Base-by-base conservation (phyloP, 2,888 invertebrate species). In the Aphodius sticticus region DNA sequence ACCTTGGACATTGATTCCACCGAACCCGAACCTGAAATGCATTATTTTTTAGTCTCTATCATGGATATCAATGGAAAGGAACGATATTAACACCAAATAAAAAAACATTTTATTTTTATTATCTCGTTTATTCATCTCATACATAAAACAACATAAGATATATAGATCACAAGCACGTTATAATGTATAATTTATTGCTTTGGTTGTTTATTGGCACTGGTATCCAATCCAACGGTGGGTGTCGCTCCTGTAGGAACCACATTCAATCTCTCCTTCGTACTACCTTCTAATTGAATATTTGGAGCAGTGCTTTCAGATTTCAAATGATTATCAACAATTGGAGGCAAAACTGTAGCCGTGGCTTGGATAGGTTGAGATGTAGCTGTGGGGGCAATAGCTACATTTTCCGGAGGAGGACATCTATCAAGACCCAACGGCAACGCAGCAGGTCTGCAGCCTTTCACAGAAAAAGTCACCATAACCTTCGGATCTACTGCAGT, bases 401-500 rank as follows among this genome's bases (percentile, higher is more conserved):
- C 53, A 53, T 53, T 12, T 9, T 7, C 70, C 0, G 74, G n/a
- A 26, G 37, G n/a, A 35, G 36, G 36, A 74, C 87, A 87, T 69
- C 82, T 82, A 36, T 86, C 83, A 16, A 89, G 82, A 81, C 88
- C 86, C 81, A 86, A 83, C 3, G 89, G 89, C 76, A 89, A 82
- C 69, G 82, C 83, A 26, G 87, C 84, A 9, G 90, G 90, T 77
- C 85, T 86, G 80, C 89, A 90, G n/a, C 89, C 89, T 80, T 86
- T 86, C 6, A 89, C 86, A 14, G 89, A 88, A 83, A 88, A 89
- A 6, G 89, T 89, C 35, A 89, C 87, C 6, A 88, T 86, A 0
- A 87, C 86, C 70, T 85, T 82, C 0, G 88, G 88, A 83, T 89
- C 88, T 78, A 84, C 76, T 6, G 86, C 84, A 2, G 86, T 86